Evolutionary conservation across 2,888 invertebrate species (phyloP), one percentile per base, ranked within the genome.

Genomic region (Agrilus cyanescens): DNA sequence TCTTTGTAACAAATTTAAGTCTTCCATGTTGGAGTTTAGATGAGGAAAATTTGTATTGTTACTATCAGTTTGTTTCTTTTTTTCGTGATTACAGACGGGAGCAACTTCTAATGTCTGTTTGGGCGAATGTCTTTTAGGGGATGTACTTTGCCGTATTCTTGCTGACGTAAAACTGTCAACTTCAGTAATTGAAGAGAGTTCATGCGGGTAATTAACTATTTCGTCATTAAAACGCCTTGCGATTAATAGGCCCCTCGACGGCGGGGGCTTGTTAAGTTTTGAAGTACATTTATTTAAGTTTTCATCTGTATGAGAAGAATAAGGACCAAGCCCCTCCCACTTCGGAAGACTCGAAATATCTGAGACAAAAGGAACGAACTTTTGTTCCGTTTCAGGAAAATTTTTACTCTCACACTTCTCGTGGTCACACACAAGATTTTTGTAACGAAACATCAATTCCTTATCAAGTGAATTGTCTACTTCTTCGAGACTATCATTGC

Each of bases 131-230:
- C 13, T n/a, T 15, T 30, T 25, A 30, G 32, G 12, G 15, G 20
- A 46, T 6, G 53, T 50, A 25, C 25, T 25, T 18, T 35, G 32
- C 1, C 47, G 46, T 3, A 52, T 40, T 49, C 50, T 58, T 2
- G 58, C 55, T 3, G 62, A 61, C 4, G 57, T 1, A 40, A 61
- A 60, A 45, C 61, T 66, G 34, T 67, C 67, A 4, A 57, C 59
- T 56, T 68, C 68, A 3, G 53, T 52, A 33, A 68, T 68, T 1
- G 65, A 65, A 2, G 66, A 67, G 39, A 68, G 51, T 52, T 68
- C 67, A 44, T 68, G 67, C 4, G 66, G 63, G 13, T 56, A 45
- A 12, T 53, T 37, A 8, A 54, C 55, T 31, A 61, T 57, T 38
- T 61, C 51, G 12, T 53, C 58, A 35, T 61, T 60, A 30, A 58